A percentile compares a stretch with the other conserved stretches of the same genome.
Conservation (phyloP, 2,113 vertebrate genomes). For the Climacteris rufus region DNA sequence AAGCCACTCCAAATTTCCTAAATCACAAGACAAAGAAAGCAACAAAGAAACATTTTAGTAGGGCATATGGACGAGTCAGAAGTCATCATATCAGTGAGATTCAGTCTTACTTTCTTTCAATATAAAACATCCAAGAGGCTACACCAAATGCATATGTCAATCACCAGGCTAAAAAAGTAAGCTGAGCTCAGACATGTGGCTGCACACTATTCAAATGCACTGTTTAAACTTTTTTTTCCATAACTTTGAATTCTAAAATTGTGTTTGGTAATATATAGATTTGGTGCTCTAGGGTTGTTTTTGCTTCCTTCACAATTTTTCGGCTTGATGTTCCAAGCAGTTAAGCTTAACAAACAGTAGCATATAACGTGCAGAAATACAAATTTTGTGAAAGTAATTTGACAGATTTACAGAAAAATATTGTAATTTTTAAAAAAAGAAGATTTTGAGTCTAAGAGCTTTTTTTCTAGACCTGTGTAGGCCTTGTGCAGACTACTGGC, state of each 20-base stretch:
- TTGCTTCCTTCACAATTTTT: background rate
- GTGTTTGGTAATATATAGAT: background rate
- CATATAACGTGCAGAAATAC: background rate
- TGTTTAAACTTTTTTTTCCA: background rate
- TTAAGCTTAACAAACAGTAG: background rate
- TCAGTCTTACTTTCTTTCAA: background rate
- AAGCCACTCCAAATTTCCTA: background rate
- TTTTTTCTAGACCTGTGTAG: background rate
- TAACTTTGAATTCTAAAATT: background rate
- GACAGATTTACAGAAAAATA: background rate
- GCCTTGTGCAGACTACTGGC: background rate
- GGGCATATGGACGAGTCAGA: background rate
- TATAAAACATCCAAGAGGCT: slow-evolving; percentile 8
- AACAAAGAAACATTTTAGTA: background rate
- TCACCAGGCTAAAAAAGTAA: slow-evolving; percentile 55
- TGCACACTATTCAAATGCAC: background rate
- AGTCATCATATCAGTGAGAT: background rate
- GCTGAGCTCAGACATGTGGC: slow-evolving; percentile 5
- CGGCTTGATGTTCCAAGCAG: background rate
- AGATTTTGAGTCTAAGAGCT: background rate
- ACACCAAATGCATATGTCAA: slow-evolving; percentile 75
- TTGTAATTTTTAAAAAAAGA: background rate
- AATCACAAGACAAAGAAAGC: background rate
- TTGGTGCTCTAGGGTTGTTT: rapidly evolving
- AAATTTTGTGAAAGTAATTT: background rate